Conservation (phyloP, 2,888 invertebrate genomes). For the Congeria kusceri region DNA sequence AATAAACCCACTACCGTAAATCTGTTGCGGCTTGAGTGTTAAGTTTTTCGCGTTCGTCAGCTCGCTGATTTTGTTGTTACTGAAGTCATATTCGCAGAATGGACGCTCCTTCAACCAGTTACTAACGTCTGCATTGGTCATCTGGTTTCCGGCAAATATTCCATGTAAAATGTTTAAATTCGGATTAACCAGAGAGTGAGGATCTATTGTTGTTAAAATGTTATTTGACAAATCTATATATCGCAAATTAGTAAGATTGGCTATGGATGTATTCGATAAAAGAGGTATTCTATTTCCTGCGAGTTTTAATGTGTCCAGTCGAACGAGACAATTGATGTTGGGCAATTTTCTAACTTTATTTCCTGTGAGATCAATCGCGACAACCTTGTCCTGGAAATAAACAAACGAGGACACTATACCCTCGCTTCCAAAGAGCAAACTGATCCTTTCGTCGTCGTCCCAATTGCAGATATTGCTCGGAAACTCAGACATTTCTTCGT, state of each 20-base stretch:
- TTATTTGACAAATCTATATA: constrained; percentile 4
- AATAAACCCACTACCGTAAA: constrained; percentile 44
- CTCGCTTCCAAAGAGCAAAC: neutral
- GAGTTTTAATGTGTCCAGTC: constrained; percentile 29
- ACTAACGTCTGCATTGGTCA: constrained; percentile 28
- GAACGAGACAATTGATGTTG: constrained; percentile 33
- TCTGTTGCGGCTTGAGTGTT: constrained; percentile 9
- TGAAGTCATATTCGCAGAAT: constrained; percentile 43
- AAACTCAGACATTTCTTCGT: constrained; percentile 29
- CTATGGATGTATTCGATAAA: constrained; percentile 38
- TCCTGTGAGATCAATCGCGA: constrained; percentile 15
- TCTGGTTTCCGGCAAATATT: neutral
- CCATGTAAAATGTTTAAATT: neutral
- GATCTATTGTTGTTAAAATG: neutral
- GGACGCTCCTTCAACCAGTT: constrained; percentile 32
- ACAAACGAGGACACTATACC: neutral
- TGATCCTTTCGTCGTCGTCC: constrained; percentile 20
- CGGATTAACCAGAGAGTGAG: neutral
- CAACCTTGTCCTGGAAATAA: constrained; percentile 18
- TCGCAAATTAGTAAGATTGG: constrained; percentile 20
- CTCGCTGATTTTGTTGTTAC: constrained; percentile 36
- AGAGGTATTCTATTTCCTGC: constrained; percentile 10
- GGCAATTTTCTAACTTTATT: constrained; percentile 25
- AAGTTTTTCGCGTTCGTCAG: constrained; percentile 28
- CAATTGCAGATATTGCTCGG: constrained; percentile 45